Evolutionary conservation across 2,113 vertebrate genomes (phyloP).

Genomic region (Cervus canadensis): DNA sequence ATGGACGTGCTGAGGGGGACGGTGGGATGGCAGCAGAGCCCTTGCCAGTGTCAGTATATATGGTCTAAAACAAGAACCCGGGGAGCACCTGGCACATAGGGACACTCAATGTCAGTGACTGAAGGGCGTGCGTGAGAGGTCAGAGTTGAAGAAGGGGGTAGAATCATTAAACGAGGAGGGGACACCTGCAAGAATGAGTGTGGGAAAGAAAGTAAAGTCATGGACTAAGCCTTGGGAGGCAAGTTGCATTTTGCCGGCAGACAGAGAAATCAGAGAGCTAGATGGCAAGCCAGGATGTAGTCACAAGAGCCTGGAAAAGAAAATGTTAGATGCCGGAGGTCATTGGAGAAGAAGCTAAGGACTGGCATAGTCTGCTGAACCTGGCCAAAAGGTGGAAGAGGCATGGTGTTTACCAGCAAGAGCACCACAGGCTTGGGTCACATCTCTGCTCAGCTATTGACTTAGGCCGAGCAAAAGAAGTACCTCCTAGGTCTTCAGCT

Average conservation of each 20-base stretch:
- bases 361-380: background rate
- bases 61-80: background rate
- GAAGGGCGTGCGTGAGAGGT: background rate
- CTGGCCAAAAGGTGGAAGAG: background rate
- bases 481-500: background rate
- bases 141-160: background rate
- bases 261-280: background rate
- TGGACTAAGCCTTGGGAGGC: background rate
- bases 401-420: background rate
- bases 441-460: background rate
- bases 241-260: background rate
- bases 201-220: background rate
- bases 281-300: background rate
- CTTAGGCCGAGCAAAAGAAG: background rate
- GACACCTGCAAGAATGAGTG: background rate
- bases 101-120: background rate
- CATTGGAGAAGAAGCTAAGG: background rate
- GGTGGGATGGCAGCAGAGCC: background rate
- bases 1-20: rapidly evolving
- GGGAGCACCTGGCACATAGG: background rate
- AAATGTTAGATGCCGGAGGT: background rate
- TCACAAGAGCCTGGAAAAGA: background rate
- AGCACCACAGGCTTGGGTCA: background rate
- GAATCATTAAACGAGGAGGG: background rate
- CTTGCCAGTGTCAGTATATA: background rate